Base-by-base conservation (phyloP, 2,888 invertebrate species). In the Acronicta aceris region DNA sequence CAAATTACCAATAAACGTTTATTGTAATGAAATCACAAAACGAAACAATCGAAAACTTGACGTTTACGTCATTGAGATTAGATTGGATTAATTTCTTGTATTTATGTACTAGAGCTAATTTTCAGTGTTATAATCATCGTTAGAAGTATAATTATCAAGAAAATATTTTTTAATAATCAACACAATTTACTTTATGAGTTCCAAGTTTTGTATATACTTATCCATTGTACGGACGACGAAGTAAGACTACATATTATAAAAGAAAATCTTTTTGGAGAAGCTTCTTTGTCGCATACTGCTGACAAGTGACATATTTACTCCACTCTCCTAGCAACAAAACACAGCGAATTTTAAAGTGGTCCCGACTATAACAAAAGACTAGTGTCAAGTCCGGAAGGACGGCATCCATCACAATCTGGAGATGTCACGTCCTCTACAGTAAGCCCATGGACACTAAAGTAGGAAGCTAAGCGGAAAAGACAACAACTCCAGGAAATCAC, bases 391-490 rank as follows among this genome's bases (percentile, higher is more conserved):
- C 62, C 74, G 75, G 76, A 76, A 76, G 74, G 76, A 71, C 54
- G 74, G 50, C 63, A 76, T 75, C 71, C 71, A 74, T 77, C 76
- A 76, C 79, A 76, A 73, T 78, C 74, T 62, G 65, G 65, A 59
- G 59, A 55, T 69, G 77, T 76, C 74, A 79, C 69, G 62, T 71
- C 57, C 56, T 54, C 58, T 57, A 55, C 71, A 67, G 69, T 74
- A 69, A 76, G 71, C 61, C 65, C 65, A 65, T 76, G 57, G 63
- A 68, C 56, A 68, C 62, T 68, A 55, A 58, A 65, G 58, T 63
- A 56, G 51, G 49, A 47, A 59, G 59, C 57, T 65, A 69, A 75
- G 61, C 69, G 55, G 57, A 72, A 70, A 75, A 65, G 46, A 68
- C 74, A 75, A 76, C 72, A 74, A 68, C 61, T 68, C 21, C 55